A percentile compares a stretch with the other conserved stretches of the same genome.
Evolutionary conservation across 2,888 invertebrate genomes (phyloP).

Genomic region (Theretra japonica): DNA sequence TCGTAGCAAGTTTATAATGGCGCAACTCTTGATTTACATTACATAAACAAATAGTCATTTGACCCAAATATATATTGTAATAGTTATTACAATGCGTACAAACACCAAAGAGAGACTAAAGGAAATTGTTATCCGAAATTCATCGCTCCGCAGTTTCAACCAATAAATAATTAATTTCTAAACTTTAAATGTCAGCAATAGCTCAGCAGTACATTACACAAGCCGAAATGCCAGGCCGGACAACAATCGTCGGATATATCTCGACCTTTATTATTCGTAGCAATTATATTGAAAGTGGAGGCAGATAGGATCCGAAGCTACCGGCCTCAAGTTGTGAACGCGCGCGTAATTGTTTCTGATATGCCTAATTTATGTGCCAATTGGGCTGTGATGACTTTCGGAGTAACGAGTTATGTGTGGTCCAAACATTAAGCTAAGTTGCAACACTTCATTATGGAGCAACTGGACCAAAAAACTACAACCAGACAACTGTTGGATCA

Average conservation of each 20-base stretch:
- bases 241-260: slow-evolving; percentile 41
- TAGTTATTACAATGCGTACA: not conserved
- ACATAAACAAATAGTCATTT: not conserved
- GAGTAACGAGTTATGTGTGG: not conserved
- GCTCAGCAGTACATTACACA: slow-evolving; percentile 35
- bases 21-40: not conserved
- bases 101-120: slow-evolving; percentile 20
- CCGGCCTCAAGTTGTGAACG: slow-evolving; percentile 14
- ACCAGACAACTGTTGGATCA: too few species aligned
- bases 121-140: slow-evolving; percentile 27
- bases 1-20: too few species aligned
- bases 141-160: slow-evolving; percentile 23
- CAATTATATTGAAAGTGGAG: slow-evolving; percentile 31
- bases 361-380: slow-evolving; percentile 17
- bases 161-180: slow-evolving; percentile 34
- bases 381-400: not conserved
- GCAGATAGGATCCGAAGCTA: slow-evolving; percentile 31
- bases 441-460: not conserved
- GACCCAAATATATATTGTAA: not conserved
- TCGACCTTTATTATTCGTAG: slow-evolving; percentile 37
- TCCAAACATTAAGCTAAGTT: not conserved
- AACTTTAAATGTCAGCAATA: slow-evolving; percentile 41
- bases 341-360: slow-evolving; percentile 19
- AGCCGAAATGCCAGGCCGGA: slow-evolving; percentile 35
- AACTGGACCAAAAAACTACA: too few species aligned